Evolutionary conservation across 2,113 vertebrate species (phyloP).

Genomic region (Apeltes quadracus): DNA sequence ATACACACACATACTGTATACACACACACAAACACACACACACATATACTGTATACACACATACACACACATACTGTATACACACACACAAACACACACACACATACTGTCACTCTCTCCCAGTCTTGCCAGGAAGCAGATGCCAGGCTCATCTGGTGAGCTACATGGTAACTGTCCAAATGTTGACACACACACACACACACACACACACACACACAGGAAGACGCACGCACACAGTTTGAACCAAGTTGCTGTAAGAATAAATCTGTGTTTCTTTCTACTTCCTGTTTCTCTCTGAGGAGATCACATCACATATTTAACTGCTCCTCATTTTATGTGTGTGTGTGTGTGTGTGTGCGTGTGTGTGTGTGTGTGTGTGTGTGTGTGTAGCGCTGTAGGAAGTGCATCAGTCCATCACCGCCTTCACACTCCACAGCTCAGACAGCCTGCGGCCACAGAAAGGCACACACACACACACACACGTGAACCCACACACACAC

Average conservation of each 20-base stretch:
- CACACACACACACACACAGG: background rate
- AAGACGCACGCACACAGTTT: background rate
- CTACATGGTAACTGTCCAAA: slow-evolving; percentile 57
- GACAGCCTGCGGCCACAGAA: slow-evolving; percentile 31
- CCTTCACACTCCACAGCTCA: slow-evolving; percentile 57
- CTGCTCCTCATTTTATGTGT: too few species aligned
- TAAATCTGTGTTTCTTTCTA: too few species aligned
- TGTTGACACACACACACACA: slow-evolving; percentile 33
- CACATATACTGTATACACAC: slow-evolving; percentile 5
- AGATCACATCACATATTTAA: too few species aligned
- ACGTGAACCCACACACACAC: slow-evolving; percentile 10
- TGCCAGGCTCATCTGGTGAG: slow-evolving; percentile 59
- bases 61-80: background rate
- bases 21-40: slow-evolving; percentile 2
- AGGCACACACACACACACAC: background rate
- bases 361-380: slow-evolving; percentile 15
- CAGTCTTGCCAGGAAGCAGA: slow-evolving; percentile 56
- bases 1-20: slow-evolving; percentile 11
- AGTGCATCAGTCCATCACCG: slow-evolving; percentile 44
- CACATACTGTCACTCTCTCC: slow-evolving; percentile 17
- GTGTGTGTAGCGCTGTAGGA: slow-evolving; percentile 10
- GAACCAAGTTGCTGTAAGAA: too few species aligned
- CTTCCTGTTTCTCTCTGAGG: too few species aligned
- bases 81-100: slow-evolving; percentile 3
- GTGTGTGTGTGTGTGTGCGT: slow-evolving; percentile 8